Base-by-base conservation (phyloP, 2,113 vertebrate genomes). In the Cottus gobio region DNA sequence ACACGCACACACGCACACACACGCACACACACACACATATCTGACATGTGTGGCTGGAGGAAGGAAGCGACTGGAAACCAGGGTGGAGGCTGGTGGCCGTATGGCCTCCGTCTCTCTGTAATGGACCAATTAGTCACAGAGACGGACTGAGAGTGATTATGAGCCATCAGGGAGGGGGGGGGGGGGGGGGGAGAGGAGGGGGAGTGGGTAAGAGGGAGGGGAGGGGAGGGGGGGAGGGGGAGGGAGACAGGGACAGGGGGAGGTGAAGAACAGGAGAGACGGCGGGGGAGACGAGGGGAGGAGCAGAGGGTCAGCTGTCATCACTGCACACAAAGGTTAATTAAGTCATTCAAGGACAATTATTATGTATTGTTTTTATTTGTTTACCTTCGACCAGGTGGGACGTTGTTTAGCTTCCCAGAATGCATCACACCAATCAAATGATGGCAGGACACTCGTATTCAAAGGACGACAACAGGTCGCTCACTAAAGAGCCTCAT, bases 111-210 rank as follows among this genome's bases (percentile, higher is more conserved):
- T 83, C 79, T 79, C 61, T 12, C 76, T 78, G 80, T 89, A 89
- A 92, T 86, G 69, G 87, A 80, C 57, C 85, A 57, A 90, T 93
- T 92, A 92, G 80, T 91, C 90, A 87, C 77, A 80, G 81, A 77
- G 87, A 80, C 85, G 80, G 87, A 84, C 87, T 83, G 84, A 70
- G 86, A 88, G 87, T 81, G 83, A 92, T 88, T 88, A 90, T 67
- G 84, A 87, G 74, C 80, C 87, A 91, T 92, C 85, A 87, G 73
- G 71, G 15, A 62, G 73, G 81, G 77, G 82, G 73, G 81, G 62
- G 50, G 12, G 4, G 24, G 2, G 22, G 3, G 9, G 15, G 12
- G 22, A 31, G 13, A 52, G 24, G 36, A 0, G 6, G 24, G 12
- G 10, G 36, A 20, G 26, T 5, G 31, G 12, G 39, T 31, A 28